Evolutionary conservation across 2,888 invertebrate genomes (phyloP).

Genomic region (Dendrolimus pini): DNA sequence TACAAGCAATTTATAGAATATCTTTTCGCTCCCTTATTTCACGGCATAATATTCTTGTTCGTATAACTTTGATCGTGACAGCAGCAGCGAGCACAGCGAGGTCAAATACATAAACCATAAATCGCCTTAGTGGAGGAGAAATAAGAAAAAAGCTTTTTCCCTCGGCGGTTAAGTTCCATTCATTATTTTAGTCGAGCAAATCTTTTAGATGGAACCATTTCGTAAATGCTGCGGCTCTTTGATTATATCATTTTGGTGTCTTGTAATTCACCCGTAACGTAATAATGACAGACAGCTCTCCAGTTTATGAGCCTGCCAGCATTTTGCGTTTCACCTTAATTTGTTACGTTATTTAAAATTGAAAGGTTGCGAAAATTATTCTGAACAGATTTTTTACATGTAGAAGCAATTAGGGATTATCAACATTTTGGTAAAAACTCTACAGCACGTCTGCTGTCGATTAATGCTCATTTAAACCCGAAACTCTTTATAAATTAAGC

Average conservation of each 20-base stretch:
- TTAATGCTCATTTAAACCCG: too few species aligned
- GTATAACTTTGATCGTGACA: constrained; percentile 48
- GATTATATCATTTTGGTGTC: background rate
- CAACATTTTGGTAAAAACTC: too few species aligned
- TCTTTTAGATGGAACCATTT: background rate
- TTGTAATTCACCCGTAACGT: background rate
- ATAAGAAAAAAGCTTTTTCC: constrained; percentile 44
- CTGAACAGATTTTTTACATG: too few species aligned
- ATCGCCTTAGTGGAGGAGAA: constrained; percentile 47
- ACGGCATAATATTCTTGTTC: constrained; percentile 41
- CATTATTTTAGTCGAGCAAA: constrained; percentile 40
- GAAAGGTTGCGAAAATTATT: too few species aligned
- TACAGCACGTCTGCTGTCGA: too few species aligned
- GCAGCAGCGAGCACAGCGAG: constrained; percentile 39
- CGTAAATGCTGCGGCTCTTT: background rate
- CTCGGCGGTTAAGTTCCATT: constrained; percentile 45
- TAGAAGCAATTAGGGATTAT: too few species aligned
- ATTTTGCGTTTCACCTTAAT: background rate
- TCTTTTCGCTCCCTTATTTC: constrained; percentile 32
- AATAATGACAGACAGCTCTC: background rate
- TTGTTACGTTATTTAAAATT: background rate
- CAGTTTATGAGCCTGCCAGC: background rate
- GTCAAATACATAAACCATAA: constrained; percentile 63
- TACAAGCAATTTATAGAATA: constrained; percentile 30
- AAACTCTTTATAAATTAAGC: too few species aligned